phyloP scores from a whole-genome alignment of 2,113 vertebrate genomes.

The Cricetomys ansorgei region DNA sequence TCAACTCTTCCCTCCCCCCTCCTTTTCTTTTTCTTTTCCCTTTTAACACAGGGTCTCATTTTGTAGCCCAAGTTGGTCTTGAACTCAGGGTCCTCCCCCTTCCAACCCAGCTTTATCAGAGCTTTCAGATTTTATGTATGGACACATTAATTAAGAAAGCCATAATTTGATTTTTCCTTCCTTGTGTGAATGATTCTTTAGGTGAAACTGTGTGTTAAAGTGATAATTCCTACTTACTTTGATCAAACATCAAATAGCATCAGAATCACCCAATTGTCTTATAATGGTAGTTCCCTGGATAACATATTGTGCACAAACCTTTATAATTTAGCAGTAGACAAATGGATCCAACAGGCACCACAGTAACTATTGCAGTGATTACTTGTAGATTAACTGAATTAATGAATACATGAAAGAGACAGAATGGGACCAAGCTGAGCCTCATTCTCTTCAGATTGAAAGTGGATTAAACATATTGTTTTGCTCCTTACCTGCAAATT shows the following conservation, averaged over 20 bases:
- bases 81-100: neutral
- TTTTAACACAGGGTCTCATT: neutral
- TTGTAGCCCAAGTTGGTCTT: neutral
- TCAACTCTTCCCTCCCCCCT: neutral
- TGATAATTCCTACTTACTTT: neutral
- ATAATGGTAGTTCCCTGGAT: neutral
- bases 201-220: neutral
- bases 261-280: neutral
- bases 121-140: neutral
- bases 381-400: conserved; percentile 10
- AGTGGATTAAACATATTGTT: neutral
- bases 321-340: neutral
- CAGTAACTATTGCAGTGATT: neutral
- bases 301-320: neutral
- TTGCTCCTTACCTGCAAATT: neutral
- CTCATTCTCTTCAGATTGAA: neutral
- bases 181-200: neutral
- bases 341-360: neutral
- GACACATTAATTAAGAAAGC: neutral
- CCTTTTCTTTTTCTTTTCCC: neutral
- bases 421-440: neutral
- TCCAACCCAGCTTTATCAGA: neutral
- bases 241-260: neutral
- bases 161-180: neutral
- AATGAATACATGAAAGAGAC: neutral